These are phyloP conservation scores for Hemitrygon akajei DNA, from an alignment of 2,797 vertebrate species.

Conservation along the genomic window DNA sequence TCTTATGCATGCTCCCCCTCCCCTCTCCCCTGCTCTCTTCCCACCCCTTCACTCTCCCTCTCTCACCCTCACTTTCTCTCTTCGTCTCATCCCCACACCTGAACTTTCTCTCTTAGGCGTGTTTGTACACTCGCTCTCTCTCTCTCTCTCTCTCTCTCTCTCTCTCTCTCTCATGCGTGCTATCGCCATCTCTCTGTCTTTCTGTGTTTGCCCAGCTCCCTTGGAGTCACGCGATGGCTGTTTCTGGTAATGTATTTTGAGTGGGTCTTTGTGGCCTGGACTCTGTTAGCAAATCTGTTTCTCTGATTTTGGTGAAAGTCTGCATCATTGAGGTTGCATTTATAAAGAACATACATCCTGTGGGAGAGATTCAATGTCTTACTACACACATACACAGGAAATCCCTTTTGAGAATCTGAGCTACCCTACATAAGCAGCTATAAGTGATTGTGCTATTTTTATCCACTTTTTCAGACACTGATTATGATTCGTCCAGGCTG, in stretches of 20 bases:
- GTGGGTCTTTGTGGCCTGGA: neutral
- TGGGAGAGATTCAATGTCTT: neutral
- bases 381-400: neutral
- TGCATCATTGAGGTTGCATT: neutral
- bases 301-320: neutral
- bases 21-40: too few species aligned
- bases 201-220: neutral
- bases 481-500: neutral
- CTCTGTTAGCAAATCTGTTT: neutral
- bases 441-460: conserved; percentile 4
- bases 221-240: neutral
- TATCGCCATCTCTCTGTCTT: neutral
- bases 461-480: neutral
- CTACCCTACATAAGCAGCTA: neutral
- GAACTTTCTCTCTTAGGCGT: too few species aligned
- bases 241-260: neutral
- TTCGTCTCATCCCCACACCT: too few species aligned
- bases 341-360: neutral
- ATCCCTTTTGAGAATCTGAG: neutral
- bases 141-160: too few species aligned
- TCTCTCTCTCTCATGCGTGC: too few species aligned
- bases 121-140: too few species aligned
- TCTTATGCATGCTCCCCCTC: too few species aligned
- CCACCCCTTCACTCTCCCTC: too few species aligned
- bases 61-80: too few species aligned